Evolutionary conservation across 2,113 vertebrate species (phyloP).

Genomic region (Leuciscus idus): DNA sequence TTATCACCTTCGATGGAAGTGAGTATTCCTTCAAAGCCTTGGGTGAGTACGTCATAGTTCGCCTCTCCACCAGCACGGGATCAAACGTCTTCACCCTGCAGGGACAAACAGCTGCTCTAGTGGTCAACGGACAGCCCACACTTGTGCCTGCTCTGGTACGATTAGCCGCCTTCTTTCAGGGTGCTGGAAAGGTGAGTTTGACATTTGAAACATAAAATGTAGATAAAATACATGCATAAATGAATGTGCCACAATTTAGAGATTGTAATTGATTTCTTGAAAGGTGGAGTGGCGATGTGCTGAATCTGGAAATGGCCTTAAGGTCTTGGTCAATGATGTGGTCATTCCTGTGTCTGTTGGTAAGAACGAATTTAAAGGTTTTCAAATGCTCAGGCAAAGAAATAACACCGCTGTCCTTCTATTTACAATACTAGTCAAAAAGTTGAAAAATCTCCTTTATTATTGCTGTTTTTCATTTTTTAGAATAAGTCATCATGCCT

Average conservation of each 20-base stretch:
- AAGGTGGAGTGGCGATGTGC: slow-evolving; percentile 80
- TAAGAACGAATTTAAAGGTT: slow-evolving; percentile 50
- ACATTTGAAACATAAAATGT: neutral
- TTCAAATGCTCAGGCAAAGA: neutral
- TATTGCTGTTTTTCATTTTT: neutral
- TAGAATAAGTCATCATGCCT: neutral
- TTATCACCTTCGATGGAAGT: slow-evolving; percentile 79
- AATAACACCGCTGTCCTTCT: neutral
- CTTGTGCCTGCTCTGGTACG: slow-evolving; percentile 73
- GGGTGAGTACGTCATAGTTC: slow-evolving; percentile 79
- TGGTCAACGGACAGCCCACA: slow-evolving; percentile 56
- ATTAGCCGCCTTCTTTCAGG: slow-evolving; percentile 81
- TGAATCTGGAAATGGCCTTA: slow-evolving; percentile 65
- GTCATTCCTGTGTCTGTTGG: slow-evolving; percentile 70
- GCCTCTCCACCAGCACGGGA: slow-evolving; percentile 78
- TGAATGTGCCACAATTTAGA: neutral
- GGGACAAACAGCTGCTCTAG: slow-evolving; percentile 71
- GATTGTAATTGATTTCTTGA: slow-evolving; percentile 41
- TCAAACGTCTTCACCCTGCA: slow-evolving; percentile 84
- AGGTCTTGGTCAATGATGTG: slow-evolving; percentile 73
- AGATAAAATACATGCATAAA: neutral
- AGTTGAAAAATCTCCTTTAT: neutral
- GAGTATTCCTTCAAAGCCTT: slow-evolving; percentile 80
- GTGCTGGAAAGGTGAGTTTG: slow-evolving; percentile 76
- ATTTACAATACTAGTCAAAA: neutral